Evolutionary conservation across 2,888 invertebrate genomes (phyloP).

Genomic region (Agriotes lineatus): DNA sequence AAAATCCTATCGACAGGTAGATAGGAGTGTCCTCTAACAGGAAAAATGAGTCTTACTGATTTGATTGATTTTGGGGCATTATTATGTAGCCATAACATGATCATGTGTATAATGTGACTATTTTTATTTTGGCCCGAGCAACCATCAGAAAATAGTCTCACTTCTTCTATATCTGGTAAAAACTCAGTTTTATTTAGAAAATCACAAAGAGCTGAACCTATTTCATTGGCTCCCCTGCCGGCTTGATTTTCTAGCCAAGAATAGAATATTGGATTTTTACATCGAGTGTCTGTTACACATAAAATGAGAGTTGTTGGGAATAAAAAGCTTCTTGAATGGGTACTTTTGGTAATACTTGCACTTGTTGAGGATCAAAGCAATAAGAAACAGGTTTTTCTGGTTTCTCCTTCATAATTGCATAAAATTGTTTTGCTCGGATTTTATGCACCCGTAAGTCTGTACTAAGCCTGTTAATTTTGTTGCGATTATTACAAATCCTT

Average conservation of each 20-base stretch:
- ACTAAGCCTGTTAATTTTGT: background rate
- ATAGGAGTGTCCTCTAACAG: no score
- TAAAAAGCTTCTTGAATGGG: conserved; percentile 44
- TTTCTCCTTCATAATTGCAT: conserved; percentile 37
- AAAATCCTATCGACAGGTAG: no score
- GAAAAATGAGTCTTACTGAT: no score
- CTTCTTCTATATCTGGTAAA: no score
- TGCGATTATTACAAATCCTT: background rate
- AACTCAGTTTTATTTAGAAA: conserved; percentile 44
- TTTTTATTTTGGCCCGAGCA: no score
- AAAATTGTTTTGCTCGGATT: conserved; percentile 30
- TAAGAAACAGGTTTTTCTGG: conserved; percentile 5
- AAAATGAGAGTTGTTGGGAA: conserved; percentile 45
- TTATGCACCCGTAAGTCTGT: conserved; percentile 27
- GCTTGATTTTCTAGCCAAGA: conserved; percentile 42
- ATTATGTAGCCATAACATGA: no score
- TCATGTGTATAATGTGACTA: no score
- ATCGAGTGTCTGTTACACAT: conserved; percentile 43
- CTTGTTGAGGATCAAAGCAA: conserved; percentile 31
- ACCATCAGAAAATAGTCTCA: no score
- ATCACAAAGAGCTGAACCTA: conserved; percentile 40
- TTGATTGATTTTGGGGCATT: no score
- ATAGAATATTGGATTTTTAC: conserved; percentile 42
- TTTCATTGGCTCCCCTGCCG: conserved; percentile 39
- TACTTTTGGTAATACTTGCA: conserved; percentile 38